Evolutionary conservation across 2,797 vertebrate species (phyloP).

Genomic region (Tamandua tetradactyla): DNA sequence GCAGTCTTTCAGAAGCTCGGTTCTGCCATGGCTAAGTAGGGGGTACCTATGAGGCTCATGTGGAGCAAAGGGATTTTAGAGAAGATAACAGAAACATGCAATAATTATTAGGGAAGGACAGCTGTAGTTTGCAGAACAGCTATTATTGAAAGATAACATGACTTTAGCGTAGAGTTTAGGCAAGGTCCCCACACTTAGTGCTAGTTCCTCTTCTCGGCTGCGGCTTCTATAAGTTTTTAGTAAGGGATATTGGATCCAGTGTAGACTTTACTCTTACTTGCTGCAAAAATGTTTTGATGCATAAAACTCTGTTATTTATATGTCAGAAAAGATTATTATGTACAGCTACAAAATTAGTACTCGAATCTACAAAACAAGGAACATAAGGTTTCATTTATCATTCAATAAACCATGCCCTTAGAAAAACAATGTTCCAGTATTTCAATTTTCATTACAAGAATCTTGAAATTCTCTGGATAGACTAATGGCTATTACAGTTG

Average conservation of each 20-base stretch:
- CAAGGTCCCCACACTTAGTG: background rate
- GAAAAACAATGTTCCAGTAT: conserved; percentile 8
- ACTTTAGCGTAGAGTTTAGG: background rate
- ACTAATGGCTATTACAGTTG: background rate
- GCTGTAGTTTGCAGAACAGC: background rate
- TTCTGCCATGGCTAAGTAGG: conserved; percentile 3
- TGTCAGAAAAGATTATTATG: background rate
- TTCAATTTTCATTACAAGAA: background rate
- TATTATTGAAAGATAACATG: background rate
- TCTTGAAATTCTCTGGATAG: background rate
- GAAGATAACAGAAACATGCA: background rate
- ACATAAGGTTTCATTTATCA: background rate
- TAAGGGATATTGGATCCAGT: background rate
- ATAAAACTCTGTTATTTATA: background rate
- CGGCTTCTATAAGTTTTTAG: background rate
- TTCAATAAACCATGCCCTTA: background rate
- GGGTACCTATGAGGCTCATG: background rate
- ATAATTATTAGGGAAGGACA: background rate
- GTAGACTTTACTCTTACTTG: background rate
- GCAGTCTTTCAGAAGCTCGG: background rate
- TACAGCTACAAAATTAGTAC: background rate
- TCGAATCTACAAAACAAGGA: background rate
- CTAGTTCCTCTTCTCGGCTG: background rate
- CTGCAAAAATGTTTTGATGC: background rate
- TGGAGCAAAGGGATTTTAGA: background rate